Conservation (phyloP, 1,140 invertebrate genomes). For the Pemphigus obesinymphae region DNA sequence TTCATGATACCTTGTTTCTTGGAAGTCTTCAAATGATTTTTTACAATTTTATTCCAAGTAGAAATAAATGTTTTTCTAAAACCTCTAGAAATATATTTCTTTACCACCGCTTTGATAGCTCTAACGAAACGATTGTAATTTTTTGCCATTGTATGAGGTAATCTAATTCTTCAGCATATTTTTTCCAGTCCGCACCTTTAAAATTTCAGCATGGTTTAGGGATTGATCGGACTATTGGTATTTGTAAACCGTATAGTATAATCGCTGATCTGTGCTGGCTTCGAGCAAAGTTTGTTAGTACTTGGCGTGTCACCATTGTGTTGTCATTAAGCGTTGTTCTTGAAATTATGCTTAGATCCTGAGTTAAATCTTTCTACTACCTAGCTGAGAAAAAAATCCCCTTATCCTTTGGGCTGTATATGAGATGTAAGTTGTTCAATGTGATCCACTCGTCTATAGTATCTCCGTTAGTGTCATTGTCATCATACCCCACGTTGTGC, state of each 20-base stretch:
- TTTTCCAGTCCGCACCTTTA: slow-evolving; percentile 4
- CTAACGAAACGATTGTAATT: slow-evolving; percentile 20
- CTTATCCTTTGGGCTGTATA: slow-evolving; percentile 40
- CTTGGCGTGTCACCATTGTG: not conserved
- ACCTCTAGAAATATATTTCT: too few relatives aligned
- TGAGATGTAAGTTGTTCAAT: slow-evolving; percentile 46
- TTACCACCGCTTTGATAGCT: not conserved
- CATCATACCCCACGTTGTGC: too few relatives aligned
- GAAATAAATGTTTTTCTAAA: too few relatives aligned
- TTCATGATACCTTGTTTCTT: too few relatives aligned
- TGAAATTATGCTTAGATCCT: too few relatives aligned
- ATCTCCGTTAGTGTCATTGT: too few relatives aligned
- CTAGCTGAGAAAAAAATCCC: not conserved
- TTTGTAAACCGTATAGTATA: slow-evolving; percentile 4
- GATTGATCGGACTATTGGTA: slow-evolving; percentile 30
- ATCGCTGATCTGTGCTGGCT: slow-evolving; percentile 4
- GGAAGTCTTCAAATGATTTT: too few relatives aligned
- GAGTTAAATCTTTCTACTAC: too few relatives aligned
- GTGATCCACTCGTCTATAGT: not conserved
- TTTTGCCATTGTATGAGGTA: not conserved
- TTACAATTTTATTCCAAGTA: too few relatives aligned
- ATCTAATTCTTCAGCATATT: not conserved
- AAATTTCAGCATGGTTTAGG: slow-evolving; percentile 38
- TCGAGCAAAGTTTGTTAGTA: not conserved
- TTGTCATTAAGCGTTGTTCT: not conserved